Base-by-base conservation (phyloP, 30 jellyfish, hydroid and myxozoan species). In the Haliclystus octoradiatus region DNA sequence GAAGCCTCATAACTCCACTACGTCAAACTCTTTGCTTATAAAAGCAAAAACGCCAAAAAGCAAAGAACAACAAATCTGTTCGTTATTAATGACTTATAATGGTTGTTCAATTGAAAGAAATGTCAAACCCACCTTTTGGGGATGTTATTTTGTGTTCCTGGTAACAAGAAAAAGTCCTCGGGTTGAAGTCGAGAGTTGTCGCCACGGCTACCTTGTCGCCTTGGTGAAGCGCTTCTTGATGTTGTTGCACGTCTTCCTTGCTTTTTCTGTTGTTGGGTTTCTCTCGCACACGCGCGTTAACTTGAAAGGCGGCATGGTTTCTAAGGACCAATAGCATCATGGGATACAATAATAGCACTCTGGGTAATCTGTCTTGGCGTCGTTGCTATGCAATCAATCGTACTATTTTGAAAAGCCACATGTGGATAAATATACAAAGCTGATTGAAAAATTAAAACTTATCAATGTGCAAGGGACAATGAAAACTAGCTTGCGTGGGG, bases 161-260 rank as follows among this genome's bases (percentile, higher is more conserved):
- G 57, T 9, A 40, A 19, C n/a, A n/a, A n/a, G n/a, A n/a, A n/a
- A 40, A 79, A 79, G 73, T 80, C 97, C 93, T 74, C 88, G 89
- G 94, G 71, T 60, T 66, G 94, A 78, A 80, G 68, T 82, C 78
- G 98, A 91, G 57, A 82, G 78, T 80, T 81, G 98, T 90, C 98
- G 88, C 92, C 98, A 82, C 85, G 98, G 84, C 93, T 90, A 90
- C 98, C 84, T 81, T 77, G 94, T 90, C 95, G 93, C 98, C 98
- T 83, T 83, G 98, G 98, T 83, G 98, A 90, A 90, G 65, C 72
- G 70, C 84, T 78, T 80, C 82, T 74, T 77, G 79, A 40, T 40
- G 57, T 40, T 40, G 57, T 40, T 40, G 57, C 57, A 5, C 19
- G 14, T 9, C 14, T 40, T 19, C 57, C 19, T 40, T n/a, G n/a